These are phyloP conservation scores for Thaumetopoea pityocampa DNA, from an alignment of 1,140 invertebrate genomes.

Conservation along the genomic window DNA sequence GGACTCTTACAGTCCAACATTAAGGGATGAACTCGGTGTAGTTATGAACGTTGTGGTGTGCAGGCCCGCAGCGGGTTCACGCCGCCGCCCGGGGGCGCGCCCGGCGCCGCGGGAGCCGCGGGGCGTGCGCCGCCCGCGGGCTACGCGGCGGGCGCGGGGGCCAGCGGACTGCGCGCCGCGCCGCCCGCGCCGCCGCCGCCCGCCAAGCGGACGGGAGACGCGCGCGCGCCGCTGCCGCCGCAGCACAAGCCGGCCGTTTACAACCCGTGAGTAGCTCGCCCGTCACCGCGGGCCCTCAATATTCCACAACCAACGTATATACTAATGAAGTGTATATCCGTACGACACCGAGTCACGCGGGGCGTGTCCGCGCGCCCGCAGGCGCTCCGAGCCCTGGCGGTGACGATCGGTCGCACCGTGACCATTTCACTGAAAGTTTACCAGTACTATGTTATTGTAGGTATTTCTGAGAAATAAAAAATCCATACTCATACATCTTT, in stretches of 20 bases:
- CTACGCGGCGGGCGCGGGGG: constrained; percentile 61
- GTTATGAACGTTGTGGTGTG: too few relatives aligned
- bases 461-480: too few relatives aligned
- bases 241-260: constrained; percentile 79
- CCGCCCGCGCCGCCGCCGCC: constrained; percentile 72
- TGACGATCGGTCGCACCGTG: too few relatives aligned
- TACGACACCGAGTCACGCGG: not conserved
- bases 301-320: too few relatives aligned
- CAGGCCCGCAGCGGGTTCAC: constrained; percentile 33
- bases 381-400: too few relatives aligned
- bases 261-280: constrained; percentile 43
- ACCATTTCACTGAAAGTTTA: too few relatives aligned
- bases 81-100: constrained; percentile 45
- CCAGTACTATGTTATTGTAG: too few relatives aligned
- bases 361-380: too few relatives aligned
- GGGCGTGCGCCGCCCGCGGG: constrained; percentile 70
- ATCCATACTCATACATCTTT: too few relatives aligned
- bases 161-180: constrained; percentile 53
- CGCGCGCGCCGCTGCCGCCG: constrained; percentile 78
- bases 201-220: constrained; percentile 79
- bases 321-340: not conserved
- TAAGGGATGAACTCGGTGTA: too few relatives aligned
- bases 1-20: too few relatives aligned
- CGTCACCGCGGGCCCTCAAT: too few relatives aligned
- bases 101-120: constrained; percentile 47